Base-by-base conservation (phyloP, 2,888 invertebrate species). In the Polyploca ridens region DNA sequence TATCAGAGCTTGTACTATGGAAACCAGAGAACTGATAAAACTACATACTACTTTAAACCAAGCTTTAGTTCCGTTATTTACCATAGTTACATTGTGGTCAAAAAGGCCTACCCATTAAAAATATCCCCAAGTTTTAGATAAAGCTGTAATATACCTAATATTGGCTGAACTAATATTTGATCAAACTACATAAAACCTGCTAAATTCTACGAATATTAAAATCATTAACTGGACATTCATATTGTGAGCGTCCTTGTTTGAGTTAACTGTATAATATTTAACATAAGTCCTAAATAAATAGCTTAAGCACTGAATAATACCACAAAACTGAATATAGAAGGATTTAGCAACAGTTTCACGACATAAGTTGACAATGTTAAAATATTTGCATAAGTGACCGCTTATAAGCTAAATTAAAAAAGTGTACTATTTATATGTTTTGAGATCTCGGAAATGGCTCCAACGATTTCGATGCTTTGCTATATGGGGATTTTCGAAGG, bases 231-330 rank as follows among this genome's bases (percentile, higher is more conserved):
- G 46, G 46, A 46, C 41, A 41, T 46, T 46, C 46, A 5, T 6
- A 46, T 46, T 46, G 46, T n/a, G 10, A 41, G 11, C 10, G 46
- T 46, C 49, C 49, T 16, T 49, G 16, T 49, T 49, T 49, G 49
- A 49, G 49, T 64, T 38, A 27, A 59, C 62, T 13, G 49, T 64
- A 59, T 70, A 68, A 64, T 66, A 66, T 63, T 46, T 60, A 69
- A 69, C 66, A 61, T 64, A 63, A 58, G 65, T 62, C 70, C 70
- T 70, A 66, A 70, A 68, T 67, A 70, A 68, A 70, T 66, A 70
- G 63, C 66, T 66, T 64, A 63, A 63, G 63, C 63, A 66, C 65
- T 67, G 64, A 65, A 66, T 65, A 65, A 66, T 58, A 65, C 58
- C 65, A 62, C 60, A 46, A 57, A 54, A 64, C 62, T 62, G 62